phyloP scores from a whole-genome alignment of 2,113 vertebrate species.

The Anarrhichthys ocellatus region DNA sequence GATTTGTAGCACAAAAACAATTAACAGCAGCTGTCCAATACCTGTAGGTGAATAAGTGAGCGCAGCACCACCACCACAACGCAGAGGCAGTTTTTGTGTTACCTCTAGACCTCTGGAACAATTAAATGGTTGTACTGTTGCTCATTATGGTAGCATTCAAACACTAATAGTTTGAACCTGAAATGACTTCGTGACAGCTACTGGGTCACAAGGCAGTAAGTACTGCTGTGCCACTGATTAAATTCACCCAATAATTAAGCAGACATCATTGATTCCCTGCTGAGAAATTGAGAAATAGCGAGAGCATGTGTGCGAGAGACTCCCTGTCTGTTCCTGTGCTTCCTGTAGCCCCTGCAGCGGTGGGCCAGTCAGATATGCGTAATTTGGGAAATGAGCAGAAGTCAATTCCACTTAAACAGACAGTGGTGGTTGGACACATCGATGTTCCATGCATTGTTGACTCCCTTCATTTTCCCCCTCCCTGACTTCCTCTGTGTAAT shows the following conservation, averaged over 20 bases:
- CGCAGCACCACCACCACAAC: neutral
- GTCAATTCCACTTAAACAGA: constrained; percentile 81
- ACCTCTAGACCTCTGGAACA: constrained; percentile 48
- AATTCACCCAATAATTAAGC: constrained; percentile 86
- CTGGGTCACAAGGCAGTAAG: constrained; percentile 81
- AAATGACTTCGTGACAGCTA: constrained; percentile 79
- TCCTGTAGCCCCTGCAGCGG: constrained; percentile 80
- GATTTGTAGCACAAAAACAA: constrained; percentile 27
- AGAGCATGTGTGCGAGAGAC: constrained; percentile 41
- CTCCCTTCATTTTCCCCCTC: constrained; percentile 63
- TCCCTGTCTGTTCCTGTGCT: constrained; percentile 57
- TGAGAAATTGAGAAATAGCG: constrained; percentile 73
- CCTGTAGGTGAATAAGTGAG: constrained; percentile 11
- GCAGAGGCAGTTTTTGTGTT: constrained; percentile 33
- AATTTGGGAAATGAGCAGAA: constrained; percentile 84
- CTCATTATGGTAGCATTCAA: constrained; percentile 65
- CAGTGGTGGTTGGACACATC: constrained; percentile 73
- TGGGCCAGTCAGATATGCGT: constrained; percentile 84
- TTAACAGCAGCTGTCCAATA: constrained; percentile 18
- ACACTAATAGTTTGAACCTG: constrained; percentile 63
- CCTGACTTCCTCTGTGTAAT: constrained; percentile 72
- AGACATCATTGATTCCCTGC: constrained; percentile 85
- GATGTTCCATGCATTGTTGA: constrained; percentile 76
- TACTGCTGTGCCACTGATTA: constrained; percentile 83
- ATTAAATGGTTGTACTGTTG: constrained; percentile 63